Evolutionary conservation across 2,113 vertebrate species (phyloP).

Genomic region (Furnarius figulus): DNA sequence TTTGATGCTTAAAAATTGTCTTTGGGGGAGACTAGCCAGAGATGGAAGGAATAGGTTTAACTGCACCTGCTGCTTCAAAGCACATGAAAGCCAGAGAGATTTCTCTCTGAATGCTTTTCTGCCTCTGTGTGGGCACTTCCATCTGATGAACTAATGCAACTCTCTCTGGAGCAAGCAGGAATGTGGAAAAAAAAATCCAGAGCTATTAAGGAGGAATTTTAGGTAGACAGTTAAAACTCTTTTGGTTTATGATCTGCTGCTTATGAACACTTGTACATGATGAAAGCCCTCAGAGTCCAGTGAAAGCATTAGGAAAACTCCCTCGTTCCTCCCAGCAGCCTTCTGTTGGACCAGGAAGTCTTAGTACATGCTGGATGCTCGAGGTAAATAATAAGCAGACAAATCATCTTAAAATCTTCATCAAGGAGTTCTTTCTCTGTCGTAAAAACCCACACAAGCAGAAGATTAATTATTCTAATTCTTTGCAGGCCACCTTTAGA

Average conservation of each 20-base stretch:
- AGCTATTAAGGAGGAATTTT: constrained; percentile 52
- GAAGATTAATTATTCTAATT: constrained; percentile 53
- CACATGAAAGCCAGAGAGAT: constrained; percentile 23
- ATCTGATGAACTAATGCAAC: constrained; percentile 40
- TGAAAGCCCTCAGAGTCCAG: neutral
- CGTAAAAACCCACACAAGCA: neutral
- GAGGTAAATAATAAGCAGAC: constrained; percentile 35
- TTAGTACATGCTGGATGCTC: constrained; percentile 1
- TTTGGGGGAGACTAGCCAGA: neutral
- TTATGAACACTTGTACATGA: neutral
- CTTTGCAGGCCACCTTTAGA: constrained; percentile 50
- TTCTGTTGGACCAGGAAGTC: constrained; percentile 15
- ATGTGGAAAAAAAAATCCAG: neutral
- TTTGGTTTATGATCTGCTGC: constrained; percentile 44
- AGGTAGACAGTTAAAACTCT: constrained; percentile 33
- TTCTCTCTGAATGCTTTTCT: constrained; percentile 37
- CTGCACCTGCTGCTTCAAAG: constrained; percentile 56
- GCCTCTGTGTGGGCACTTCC: constrained; percentile 54
- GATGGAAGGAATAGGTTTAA: constrained; percentile 46
- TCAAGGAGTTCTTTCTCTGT: neutral
- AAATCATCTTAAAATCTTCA: constrained; percentile 46
- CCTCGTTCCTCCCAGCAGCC: constrained; percentile 25
- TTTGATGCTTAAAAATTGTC: neutral
- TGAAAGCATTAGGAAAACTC: constrained; percentile 22
- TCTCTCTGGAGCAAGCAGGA: constrained; percentile 26